Evolutionary conservation across 2,888 invertebrate genomes (phyloP), one percentile per base, ranked within the genome.

Genomic region (Andrena flavipes): DNA sequence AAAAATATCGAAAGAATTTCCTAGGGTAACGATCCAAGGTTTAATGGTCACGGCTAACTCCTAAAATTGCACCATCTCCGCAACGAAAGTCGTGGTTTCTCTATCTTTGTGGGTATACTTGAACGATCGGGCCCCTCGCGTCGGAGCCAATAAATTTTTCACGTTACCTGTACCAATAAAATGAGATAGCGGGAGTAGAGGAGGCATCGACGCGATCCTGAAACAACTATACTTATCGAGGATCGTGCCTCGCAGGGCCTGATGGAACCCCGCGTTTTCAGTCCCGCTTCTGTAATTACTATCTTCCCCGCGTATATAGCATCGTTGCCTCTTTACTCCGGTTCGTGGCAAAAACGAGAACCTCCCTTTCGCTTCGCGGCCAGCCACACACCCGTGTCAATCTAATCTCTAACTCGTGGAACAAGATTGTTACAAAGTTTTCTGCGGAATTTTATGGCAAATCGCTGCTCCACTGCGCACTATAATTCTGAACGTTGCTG

Each of bases 171-270:
- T 90, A 92, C 91, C 91, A 92, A 93, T 93, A 92, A 93, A 92
- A 91, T 91, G 90, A 91, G 90, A 93, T 92, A 92, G 92, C 91
- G 91, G 91, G 92, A 91, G 92, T 92, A 89, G 82, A 89, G 89
- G 91, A 90, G 90, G 91, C 90, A 92, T 91, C 91, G 92, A 90
- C 92, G 91, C 91, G 91, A 92, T 92, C 89, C 91, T 90, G 92
- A 91, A 93, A 93, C 93, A 93, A 93, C 93, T 93, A 93, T 93
- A 93, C 93, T 93, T 93, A 93, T 93, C 93, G 91, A 88, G 88
- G 91, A 93, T 93, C 93, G 92, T 93, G 93, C 93, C 93, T 93
- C 88, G 92, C 90, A 93, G 93, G 91, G 90, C 91, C 91, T 90
- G 91, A 89, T 89, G 89, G 87, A 85, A 79, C 82, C 87, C 88